Conservation (phyloP, 2,888 invertebrate genomes). For the Odontomyia ornata region DNA sequence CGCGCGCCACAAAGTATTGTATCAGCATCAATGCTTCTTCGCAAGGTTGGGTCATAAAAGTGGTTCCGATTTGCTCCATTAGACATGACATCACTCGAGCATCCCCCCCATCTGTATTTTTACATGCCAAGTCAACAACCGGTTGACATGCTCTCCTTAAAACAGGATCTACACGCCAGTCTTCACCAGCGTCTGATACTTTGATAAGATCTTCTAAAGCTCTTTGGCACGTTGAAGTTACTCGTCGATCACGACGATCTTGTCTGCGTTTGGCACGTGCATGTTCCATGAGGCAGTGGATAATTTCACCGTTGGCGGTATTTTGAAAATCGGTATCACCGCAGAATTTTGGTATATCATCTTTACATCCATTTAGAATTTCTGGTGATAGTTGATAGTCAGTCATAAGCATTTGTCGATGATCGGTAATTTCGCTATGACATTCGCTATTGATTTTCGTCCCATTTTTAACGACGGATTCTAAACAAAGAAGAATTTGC, state of each 20-base stretch:
- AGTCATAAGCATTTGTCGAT: slow-evolving; percentile 89
- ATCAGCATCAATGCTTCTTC: slow-evolving; percentile 92
- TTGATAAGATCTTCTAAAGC: slow-evolving; percentile 83
- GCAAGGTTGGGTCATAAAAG: slow-evolving; percentile 87
- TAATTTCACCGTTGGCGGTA: slow-evolving; percentile 79
- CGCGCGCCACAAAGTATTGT: slow-evolving; percentile 95
- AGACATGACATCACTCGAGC: slow-evolving; percentile 91
- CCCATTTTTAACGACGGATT: slow-evolving; percentile 77
- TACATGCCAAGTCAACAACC: slow-evolving; percentile 82
- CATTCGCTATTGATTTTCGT: slow-evolving; percentile 81
- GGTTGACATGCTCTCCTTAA: slow-evolving; percentile 85
- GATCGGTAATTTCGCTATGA: slow-evolving; percentile 87
- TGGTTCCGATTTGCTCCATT: slow-evolving; percentile 88
- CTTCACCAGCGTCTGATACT: slow-evolving; percentile 91
- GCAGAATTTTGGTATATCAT: slow-evolving; percentile 83
- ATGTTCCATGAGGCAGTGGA: slow-evolving; percentile 95
- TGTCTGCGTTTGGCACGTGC: slow-evolving; percentile 71
- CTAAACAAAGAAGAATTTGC: slow-evolving; percentile 91
- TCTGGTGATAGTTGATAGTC: slow-evolving; percentile 95
- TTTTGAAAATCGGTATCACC: slow-evolving; percentile 69
- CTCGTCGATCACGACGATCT: slow-evolving; percentile 66
- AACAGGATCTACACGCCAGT: slow-evolving; percentile 94
- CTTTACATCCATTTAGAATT: slow-evolving; percentile 85
- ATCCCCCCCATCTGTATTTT: slow-evolving; percentile 77
- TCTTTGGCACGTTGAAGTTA: slow-evolving; percentile 76